Base-by-base conservation (phyloP, 1,140 invertebrate species). In the Coboldia fuscipes region DNA sequence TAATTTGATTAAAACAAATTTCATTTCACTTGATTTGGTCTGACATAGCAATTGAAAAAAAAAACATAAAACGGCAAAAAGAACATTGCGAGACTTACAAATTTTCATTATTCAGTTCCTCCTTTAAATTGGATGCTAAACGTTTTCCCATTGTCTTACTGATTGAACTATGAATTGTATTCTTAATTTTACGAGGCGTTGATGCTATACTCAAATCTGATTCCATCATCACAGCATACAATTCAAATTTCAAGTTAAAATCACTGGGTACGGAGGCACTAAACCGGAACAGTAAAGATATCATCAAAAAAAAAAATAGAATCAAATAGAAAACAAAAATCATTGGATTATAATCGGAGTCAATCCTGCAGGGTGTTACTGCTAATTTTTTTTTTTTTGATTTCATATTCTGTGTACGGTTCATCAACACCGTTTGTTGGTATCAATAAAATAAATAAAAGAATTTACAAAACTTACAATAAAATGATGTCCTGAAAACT, bases 121-220 rank as follows among this genome's bases (percentile, higher is more conserved):
- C 65, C 37, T 57, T 52, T 2, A 69, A 45, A 18, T 62, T 60
- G 22, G 65, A 61, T 3, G 65, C 63, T 3, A 72, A 45, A 45
- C 66, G 69, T 43, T 70, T 68, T 1, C 74, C 74, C 12, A 77
- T 68, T 15, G 70, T 73, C 43, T 67, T 61, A 18, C 69, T 72
- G 15, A 78, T 71, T 7, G 72, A 75, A 23, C 63, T 68, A 34
- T 74, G 72, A 23, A 78, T 70, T 4, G 71, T 72, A 34, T 69
- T 68, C 45, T 68, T 68, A 1, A 76, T 64, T 50, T 72, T 72
- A 37, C 67, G 57, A 1, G 71, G 69, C 2, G 72, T 72, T 40
- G 64, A 71, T 2, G 72, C 72, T 22, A 77, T 73, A 7, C 63
- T 70, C 23, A 76, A 50, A 46, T 78, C 73, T 39, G 75, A 70